Percentiles rank a stretch among this genome's conserved stretches.
phyloP scores from a whole-genome alignment of 1,140 invertebrate genomes.

The Bombyx mori region DNA sequence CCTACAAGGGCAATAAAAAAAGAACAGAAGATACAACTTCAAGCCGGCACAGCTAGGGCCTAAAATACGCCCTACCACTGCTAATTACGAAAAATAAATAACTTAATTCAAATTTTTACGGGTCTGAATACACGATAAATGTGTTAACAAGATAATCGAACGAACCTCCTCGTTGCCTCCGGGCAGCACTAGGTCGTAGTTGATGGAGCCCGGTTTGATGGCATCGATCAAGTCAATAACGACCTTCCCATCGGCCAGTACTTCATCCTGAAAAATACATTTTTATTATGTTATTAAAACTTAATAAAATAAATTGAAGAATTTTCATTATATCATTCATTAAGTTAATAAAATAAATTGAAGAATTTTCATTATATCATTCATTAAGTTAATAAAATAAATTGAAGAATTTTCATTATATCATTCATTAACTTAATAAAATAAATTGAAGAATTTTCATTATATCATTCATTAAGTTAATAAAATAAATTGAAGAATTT shows the following conservation, averaged over 20 bases:
- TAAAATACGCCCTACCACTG: too few relatives aligned
- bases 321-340: too few relatives aligned
- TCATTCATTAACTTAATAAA: not conserved
- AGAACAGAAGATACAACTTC: too few relatives aligned
- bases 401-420: too few relatives aligned
- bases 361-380: too few relatives aligned
- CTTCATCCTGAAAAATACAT: constrained; percentile 77
- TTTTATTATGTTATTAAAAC: not conserved
- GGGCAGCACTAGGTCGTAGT: constrained; percentile 91
- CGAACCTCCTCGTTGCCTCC: constrained; percentile 85
- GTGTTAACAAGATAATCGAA: not conserved
- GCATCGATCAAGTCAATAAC: constrained; percentile 96
- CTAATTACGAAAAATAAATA: too few relatives aligned
- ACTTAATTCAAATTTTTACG: too few relatives aligned
- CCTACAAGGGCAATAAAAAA: too few relatives aligned
- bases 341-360: not conserved
- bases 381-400: not conserved
- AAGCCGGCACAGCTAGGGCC: too few relatives aligned
- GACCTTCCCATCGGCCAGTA: constrained; percentile 88
- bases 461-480: too few relatives aligned
- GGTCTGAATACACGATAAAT: not conserved
- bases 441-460: too few relatives aligned
- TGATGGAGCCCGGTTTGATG: constrained; percentile 96
- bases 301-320: not conserved
- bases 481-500: not conserved